These are phyloP conservation scores for Diarsia dahlii DNA, from an alignment of 2,888 invertebrate genomes.

Conservation along the genomic window DNA sequence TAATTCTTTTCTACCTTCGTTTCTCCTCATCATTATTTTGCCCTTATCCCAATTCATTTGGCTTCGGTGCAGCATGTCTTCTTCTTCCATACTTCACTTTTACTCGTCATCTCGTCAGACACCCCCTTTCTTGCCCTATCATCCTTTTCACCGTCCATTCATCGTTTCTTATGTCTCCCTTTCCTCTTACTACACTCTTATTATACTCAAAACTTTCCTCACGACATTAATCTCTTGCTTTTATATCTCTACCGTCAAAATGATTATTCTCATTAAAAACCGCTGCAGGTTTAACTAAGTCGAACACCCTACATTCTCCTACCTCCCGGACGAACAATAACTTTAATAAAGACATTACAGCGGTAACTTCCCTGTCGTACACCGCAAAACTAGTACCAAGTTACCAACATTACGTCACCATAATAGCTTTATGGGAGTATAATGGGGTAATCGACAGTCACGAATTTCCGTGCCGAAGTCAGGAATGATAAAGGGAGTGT, in stretches of 20 bases:
- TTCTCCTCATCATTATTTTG: background rate
- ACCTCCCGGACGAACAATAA: constrained; percentile 5
- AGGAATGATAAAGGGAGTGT: constrained; percentile 41
- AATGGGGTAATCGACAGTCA: constrained; percentile 61
- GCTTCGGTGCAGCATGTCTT: too few species aligned
- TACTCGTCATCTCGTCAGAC: too few species aligned
- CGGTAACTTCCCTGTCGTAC: constrained; percentile 34
- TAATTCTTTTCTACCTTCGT: too few species aligned
- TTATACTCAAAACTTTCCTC: too few species aligned
- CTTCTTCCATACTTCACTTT: too few species aligned
- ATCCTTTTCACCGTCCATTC: too few species aligned
- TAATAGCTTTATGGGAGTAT: constrained; percentile 44
- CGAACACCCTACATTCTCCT: background rate
- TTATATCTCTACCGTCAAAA: background rate
- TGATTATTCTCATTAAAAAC: background rate
- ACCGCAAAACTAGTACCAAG: constrained; percentile 23
- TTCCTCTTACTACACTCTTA: too few species aligned
- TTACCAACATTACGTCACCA: constrained; percentile 44
- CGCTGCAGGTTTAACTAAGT: background rate
- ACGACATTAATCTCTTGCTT: too few species aligned
- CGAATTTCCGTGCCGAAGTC: constrained; percentile 48
- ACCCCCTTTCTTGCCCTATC: too few species aligned
- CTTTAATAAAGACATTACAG: constrained; percentile 35
- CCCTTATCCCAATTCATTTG: too few species aligned
- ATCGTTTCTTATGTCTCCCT: too few species aligned